Evolutionary conservation across 1,140 invertebrate species (phyloP).

Genomic region (Apis florea): DNA sequence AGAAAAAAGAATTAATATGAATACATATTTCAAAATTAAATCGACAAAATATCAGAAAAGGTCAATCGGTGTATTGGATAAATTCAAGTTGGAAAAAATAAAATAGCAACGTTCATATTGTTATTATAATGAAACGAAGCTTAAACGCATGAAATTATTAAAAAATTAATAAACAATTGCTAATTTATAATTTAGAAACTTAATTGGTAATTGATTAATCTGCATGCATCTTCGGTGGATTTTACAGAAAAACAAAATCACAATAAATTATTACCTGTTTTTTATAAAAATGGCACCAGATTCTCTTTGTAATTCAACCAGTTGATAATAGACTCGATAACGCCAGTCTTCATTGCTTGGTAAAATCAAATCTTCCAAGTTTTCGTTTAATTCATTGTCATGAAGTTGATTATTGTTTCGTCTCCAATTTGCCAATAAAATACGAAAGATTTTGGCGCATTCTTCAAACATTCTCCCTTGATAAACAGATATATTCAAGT

Average conservation of each 20-base stretch:
- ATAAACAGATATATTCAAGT: constrained; percentile 5
- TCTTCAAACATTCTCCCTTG: constrained; percentile 65
- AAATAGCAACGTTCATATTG: neutral
- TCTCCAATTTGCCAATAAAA: constrained; percentile 66
- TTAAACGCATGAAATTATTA: neutral
- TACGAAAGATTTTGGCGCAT: constrained; percentile 71
- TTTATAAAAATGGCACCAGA: constrained; percentile 59
- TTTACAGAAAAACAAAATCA: neutral
- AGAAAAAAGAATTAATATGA: neutral
- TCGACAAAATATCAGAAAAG: neutral
- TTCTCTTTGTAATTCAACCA: constrained; percentile 86
- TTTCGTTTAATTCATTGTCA: constrained; percentile 47
- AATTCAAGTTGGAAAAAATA: neutral
- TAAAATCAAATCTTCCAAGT: constrained; percentile 78
- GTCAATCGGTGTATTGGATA: neutral
- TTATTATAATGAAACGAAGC: neutral
- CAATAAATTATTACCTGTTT: constrained; percentile 8
- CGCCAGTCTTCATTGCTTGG: constrained; percentile 88
- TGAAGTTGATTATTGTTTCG: constrained; percentile 32
- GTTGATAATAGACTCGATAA: constrained; percentile 86
- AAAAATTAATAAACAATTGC: neutral
- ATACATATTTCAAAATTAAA: neutral
- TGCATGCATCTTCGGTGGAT: neutral
- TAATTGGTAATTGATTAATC: neutral
- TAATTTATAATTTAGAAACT: neutral